These are phyloP conservation scores for Furcifer pardalis DNA, from an alignment of 2,797 vertebrate species.

Conservation along the genomic window DNA sequence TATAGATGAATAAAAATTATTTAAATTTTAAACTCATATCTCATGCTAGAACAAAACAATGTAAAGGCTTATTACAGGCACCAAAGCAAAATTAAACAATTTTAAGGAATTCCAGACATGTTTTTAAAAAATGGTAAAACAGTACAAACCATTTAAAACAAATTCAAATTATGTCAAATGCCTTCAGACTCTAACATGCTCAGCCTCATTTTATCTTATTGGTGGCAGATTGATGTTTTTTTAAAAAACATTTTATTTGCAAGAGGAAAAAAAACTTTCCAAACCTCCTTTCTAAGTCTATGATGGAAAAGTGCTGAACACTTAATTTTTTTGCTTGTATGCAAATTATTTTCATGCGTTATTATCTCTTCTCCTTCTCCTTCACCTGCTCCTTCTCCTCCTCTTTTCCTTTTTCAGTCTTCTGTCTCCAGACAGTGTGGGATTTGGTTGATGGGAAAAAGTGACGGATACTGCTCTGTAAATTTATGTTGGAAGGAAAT, in stretches of 20 bases:
- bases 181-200: not conserved
- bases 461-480: conserved; percentile 12
- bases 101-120: too few relatives aligned
- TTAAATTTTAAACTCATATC: too few relatives aligned
- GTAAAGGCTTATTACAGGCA: too few relatives aligned
- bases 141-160: too few relatives aligned
- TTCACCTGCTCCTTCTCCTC: not conserved
- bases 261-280: not conserved
- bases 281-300: not conserved
- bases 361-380: not conserved
- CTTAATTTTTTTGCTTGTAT: not conserved
- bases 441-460: conserved; percentile 19
- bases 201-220: not conserved
- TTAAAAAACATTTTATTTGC: too few relatives aligned
- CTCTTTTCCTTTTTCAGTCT: conserved; percentile 9
- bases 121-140: too few relatives aligned
- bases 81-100: too few relatives aligned
- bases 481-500: conserved; percentile 63
- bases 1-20: too few relatives aligned
- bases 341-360: too few relatives aligned
- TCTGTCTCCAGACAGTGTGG: conserved; percentile 12
- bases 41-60: too few relatives aligned
- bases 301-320: not conserved
- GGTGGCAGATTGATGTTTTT: too few relatives aligned
- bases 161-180: not conserved